Evolutionary conservation across 2,113 vertebrate species (phyloP).

Genomic region (Geothlypis trichas): DNA sequence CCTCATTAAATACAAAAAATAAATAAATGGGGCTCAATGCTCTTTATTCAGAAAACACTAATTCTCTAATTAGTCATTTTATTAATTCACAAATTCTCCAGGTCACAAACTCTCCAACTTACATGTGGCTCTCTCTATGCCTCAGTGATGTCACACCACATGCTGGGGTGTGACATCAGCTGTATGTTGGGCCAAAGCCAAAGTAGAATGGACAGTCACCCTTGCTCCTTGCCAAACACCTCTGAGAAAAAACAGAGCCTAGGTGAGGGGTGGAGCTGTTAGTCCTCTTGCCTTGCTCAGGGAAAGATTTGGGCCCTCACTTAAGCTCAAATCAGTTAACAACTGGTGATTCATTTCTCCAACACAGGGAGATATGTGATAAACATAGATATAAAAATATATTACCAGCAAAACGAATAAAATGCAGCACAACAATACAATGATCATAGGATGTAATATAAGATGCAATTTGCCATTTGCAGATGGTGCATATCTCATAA

Average conservation of each 20-base stretch:
- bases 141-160: too few relatives aligned
- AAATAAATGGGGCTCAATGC: not conserved
- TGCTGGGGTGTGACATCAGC: accelerated
- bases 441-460: not conserved
- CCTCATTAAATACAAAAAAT: not conserved
- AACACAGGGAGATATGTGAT: accelerated
- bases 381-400: not conserved
- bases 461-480: not conserved
- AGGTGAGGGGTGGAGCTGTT: accelerated
- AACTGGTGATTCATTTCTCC: not conserved
- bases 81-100: not conserved
- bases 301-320: not conserved
- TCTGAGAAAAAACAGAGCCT: not conserved
- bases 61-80: not conserved
- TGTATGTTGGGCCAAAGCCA: not conserved
- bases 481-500: not conserved
- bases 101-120: not conserved
- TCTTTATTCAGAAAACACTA: not conserved
- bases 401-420: slow-evolving; percentile 8
- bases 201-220: not conserved
- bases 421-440: not conserved
- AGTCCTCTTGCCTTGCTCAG: accelerated
- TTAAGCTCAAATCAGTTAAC: not conserved
- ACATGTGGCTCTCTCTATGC: accelerated
- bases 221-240: not conserved